Evolutionary conservation across 2,113 vertebrate genomes (phyloP).

Genomic region (Limnothrissa miodon): DNA sequence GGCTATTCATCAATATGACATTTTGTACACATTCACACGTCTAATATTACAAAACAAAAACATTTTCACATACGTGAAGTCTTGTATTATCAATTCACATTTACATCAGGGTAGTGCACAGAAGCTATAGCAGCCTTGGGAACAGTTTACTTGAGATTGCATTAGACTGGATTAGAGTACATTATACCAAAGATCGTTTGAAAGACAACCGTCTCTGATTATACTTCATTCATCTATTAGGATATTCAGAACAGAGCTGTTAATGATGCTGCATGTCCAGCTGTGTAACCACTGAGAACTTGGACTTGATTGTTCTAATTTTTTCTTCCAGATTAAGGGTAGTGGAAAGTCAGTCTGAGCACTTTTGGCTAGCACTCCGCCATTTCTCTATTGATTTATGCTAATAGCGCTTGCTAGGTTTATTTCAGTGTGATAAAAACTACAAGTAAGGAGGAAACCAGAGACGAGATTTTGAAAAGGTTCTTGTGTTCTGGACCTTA

Average conservation of each 20-base stretch:
- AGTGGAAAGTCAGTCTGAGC: constrained; percentile 30
- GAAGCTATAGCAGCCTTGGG: background rate
- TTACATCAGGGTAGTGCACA: background rate
- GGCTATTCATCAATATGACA: background rate
- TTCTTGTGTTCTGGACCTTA: no score
- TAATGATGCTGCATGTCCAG: constrained; percentile 28
- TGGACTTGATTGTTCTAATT: constrained; percentile 43
- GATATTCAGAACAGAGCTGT: background rate
- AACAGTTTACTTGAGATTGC: no score
- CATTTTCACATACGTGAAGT: background rate
- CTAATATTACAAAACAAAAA: no score
- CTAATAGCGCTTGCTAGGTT: constrained; percentile 24
- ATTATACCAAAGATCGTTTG: no score
- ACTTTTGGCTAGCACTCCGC: constrained; percentile 39
- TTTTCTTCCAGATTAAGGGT: constrained; percentile 35
- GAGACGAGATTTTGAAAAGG: background rate
- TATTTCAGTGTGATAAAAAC: background rate
- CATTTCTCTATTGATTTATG: constrained; percentile 48
- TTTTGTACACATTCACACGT: background rate
- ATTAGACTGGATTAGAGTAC: no score
- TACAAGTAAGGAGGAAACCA: constrained; percentile 30
- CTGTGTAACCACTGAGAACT: constrained; percentile 44
- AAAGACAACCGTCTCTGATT: no score
- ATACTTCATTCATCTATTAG: no score
- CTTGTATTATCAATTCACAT: background rate